Evolutionary conservation across 2,888 invertebrate species (phyloP), one percentile per base, ranked within the genome.

Genomic region (Sesia apiformis): DNA sequence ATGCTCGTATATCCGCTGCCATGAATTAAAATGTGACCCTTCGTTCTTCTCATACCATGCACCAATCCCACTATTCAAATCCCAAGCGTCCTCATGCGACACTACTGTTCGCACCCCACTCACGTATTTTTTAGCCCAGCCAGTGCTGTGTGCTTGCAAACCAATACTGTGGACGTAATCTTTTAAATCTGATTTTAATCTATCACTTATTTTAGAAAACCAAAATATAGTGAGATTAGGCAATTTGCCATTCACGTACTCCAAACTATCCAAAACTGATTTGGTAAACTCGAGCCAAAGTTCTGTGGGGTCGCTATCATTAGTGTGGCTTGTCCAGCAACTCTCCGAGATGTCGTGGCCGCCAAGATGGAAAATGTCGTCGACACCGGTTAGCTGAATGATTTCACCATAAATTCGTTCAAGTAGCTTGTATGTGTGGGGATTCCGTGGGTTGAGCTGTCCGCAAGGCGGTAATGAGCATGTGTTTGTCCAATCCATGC

Each of bases 41-140:
- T 93, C 93, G 38, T 7, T 38, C 38, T 50, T 39, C 3, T 94
- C 93, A 49, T 94, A 84, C 96, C 96, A 96, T 54, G 91, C 91
- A 4, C 95, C 95, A 65, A 93, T 93, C 0, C 96, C 96, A 66
- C 94, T 95, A 71, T 96, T 96, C 62, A 96, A 90, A 75, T 96
- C 95, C 95, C 95, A 95, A 4, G 94, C 94, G 68, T 96, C 95
- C 53, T 95, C 95, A 74, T 96, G 95, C 4, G 95, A 95, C 59
- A 95, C 82, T 53, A 96, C 93, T 52, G 94, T 91, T 57, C 93
- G 82, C 4, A 96, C 81, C 59, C 94, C 94, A 5, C 90, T 90
- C 5, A 77, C 56, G 56, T 71, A 65, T 6, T 67, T 72, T 41
- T 71, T 94, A 91, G 72, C 92, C 94, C 57, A 93, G 83, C 93